Base-by-base conservation (phyloP, 2,888 invertebrate genomes). In the Drosophila rellima region DNA sequence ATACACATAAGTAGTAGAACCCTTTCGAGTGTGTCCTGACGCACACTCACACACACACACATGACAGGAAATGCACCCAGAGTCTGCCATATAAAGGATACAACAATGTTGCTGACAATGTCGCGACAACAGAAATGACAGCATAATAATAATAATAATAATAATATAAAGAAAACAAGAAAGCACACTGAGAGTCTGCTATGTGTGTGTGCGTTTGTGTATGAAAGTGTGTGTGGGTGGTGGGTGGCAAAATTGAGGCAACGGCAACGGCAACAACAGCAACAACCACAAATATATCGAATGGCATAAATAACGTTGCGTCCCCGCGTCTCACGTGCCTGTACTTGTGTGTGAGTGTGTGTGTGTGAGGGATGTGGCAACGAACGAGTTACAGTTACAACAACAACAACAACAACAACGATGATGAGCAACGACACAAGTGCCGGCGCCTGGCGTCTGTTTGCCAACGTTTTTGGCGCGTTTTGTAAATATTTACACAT, bases 401-500 rank as follows among this genome's bases (percentile, higher is more conserved):
- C 48, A 68, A 15, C 17, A 35, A 20, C 11, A 56, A 57, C 26
- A 35, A 35, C 45, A 61, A 47, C 35, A 61, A 69, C 35, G 47
- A 62, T 66, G 70, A 70, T 55, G 70, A 77, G 67, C 50, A 79
- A 80, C 70, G 80, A 70, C 64, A 76, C 62, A 74, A 63, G 67
- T 67, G 62, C 76, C 86, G 87, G 78, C 78, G 80, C 70, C 74
- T 83, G 79, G 68, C 67, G 84, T 73, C 84, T 80, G 84, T 88
- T 88, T 88, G 89, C 64, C 73, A 65, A 87, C 78, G 84, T 76
- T 89, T 83, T 89, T 83, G 81, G 84, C 84, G 84, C 89, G 89
- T 88, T 89, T 83, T 84, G 87, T 88, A 83, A 84, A 88, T 84
- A 88, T 84, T 84, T 84, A 84, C 84, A 88, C 87, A 84, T 84